These are phyloP conservation scores for Pristionchus maxplancki DNA, from an alignment of 2,888 invertebrate genomes.

Conservation along the genomic window DNA sequence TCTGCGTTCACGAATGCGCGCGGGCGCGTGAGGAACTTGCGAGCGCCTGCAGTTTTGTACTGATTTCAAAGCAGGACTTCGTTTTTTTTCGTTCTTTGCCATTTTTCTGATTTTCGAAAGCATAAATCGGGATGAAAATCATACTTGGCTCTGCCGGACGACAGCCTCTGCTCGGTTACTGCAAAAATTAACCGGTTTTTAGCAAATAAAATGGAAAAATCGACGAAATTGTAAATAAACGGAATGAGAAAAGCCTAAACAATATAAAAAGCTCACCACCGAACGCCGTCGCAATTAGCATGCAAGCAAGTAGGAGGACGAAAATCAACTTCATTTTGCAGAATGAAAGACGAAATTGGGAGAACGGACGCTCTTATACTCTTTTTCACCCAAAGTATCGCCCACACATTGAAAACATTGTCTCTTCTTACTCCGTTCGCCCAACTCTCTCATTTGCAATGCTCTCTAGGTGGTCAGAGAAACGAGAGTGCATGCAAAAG, in stretches of 20 bases:
- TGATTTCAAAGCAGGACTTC: too few species aligned
- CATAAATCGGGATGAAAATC: not conserved
- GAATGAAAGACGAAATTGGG: not conserved
- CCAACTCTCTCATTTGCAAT: too few species aligned
- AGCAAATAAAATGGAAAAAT: too few species aligned
- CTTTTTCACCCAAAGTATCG: not conserved
- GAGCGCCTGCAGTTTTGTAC: not conserved
- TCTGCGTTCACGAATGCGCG: not conserved
- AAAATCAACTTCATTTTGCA: not conserved
- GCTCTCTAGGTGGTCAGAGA: too few species aligned
- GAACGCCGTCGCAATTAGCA: not conserved
- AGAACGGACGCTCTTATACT: not conserved
- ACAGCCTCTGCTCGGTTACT: not conserved
- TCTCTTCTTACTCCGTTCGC: too few species aligned
- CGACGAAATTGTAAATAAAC: not conserved
- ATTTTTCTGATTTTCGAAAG: too few species aligned
- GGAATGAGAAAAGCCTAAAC: not conserved
- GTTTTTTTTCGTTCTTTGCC: too few species aligned
- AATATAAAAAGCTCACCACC: not conserved
- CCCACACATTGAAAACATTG: not conserved
- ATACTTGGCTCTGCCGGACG: not conserved
- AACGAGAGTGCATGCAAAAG: too few species aligned
- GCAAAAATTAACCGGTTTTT: not conserved
- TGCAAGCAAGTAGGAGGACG: not conserved
- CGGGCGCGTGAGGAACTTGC: not conserved